These are phyloP conservation scores for Vanacampus margaritifer DNA, from an alignment of 2,113 vertebrate species.

Conservation along the genomic window DNA sequence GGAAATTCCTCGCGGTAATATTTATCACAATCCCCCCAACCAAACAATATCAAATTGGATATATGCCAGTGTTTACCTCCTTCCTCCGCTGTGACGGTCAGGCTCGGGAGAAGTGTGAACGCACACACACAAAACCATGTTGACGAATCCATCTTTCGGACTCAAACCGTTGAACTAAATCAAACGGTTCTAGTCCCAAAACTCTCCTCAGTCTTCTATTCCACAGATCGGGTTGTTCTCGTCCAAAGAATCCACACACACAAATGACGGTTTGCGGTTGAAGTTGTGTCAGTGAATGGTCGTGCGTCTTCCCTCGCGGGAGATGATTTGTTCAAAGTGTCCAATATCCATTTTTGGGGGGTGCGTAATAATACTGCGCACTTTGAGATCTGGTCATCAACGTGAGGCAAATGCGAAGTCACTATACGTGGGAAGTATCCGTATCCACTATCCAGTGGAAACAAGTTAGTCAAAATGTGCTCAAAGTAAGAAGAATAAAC, in stretches of 20 bases:
- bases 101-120: slow-evolving; percentile 69
- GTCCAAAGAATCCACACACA: slow-evolving; percentile 29
- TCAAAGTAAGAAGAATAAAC: not conserved
- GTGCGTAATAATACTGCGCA: not conserved
- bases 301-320: not conserved
- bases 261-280: not conserved
- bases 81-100: slow-evolving; percentile 74
- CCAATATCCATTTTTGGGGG: not conserved
- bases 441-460: not conserved
- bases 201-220: not conserved
- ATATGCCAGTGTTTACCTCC: slow-evolving; percentile 78
- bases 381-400: not conserved
- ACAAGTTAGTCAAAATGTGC: not conserved
- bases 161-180: not conserved
- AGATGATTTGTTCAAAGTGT: not conserved
- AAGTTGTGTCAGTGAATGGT: not conserved
- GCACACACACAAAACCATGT: slow-evolving; percentile 81
- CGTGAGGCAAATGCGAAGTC: not conserved
- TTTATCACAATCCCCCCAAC: not conserved
- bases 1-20: no score
- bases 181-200: slow-evolving; percentile 12
- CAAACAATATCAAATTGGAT: not conserved
- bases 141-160: slow-evolving; percentile 81
- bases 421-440: not conserved
- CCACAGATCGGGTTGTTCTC: slow-evolving; percentile 4